Base-by-base conservation (phyloP, 2,888 invertebrate species). In the Ophion ventricosus region DNA sequence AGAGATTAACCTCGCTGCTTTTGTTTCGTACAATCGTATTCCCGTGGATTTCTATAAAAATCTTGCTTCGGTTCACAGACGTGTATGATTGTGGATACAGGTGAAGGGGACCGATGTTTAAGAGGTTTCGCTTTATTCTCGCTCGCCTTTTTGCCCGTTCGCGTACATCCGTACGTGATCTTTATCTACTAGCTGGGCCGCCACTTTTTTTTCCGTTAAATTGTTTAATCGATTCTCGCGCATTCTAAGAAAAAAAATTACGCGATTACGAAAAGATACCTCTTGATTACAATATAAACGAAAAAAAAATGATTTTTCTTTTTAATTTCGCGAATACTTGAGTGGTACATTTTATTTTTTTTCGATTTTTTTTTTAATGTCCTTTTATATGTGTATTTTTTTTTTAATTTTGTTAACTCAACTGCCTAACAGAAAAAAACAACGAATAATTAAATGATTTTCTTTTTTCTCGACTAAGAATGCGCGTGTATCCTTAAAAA, bases 1-100 rank as follows among this genome's bases (percentile, higher is more conserved):
- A 73, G 54, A 82, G 57, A 72, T 54, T n/a, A 14, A 64, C 56
- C 67, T 64, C 20, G 57, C 26, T n/a, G 69, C 7, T 67, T 26
- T 20, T 23, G 67, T 4, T 67, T 67, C 20, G 66, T 35, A 43
- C 23, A 29, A 66, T 66, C 40, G 35, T 43, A n/a, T 40, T 66
- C 20, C 23, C 29, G 40, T 5, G 40, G 66, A 66, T 66, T 43
- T 35, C 5, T 43, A 66, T 66, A 43, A 66, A 40, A 40, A 43
- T 66, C 40, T 23, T 43, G 8, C 23, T 49, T 49, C 17, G 25
- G 43, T 67, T 17, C 23, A 20, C 49, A 14, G 25, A 64, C 20
- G 20, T 11, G 64, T 35, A 66, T 40, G n/a, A 20, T 40, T 40
- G 10, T 64, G 8, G 25, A n/a, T 49, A 14, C 49, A 49, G 49